These are phyloP conservation scores for Globodera rostochiensis DNA, from an alignment of 1,140 invertebrate genomes.

Conservation along the genomic window DNA sequence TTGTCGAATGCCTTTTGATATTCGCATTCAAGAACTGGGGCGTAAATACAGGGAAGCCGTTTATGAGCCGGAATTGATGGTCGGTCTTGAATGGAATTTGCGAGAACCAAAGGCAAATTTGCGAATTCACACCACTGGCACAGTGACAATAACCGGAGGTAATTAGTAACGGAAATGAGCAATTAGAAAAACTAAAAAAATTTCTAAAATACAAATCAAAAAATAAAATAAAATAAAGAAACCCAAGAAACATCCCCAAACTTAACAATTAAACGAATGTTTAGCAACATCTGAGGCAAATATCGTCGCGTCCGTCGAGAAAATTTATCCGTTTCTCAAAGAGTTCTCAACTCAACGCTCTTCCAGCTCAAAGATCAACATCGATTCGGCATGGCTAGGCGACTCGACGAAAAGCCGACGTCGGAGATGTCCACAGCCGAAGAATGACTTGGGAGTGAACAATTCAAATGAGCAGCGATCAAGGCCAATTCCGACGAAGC, in stretches of 20 bases:
- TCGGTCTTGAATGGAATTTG: constrained; percentile 57
- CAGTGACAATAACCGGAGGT: constrained; percentile 62
- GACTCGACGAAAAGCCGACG: background rate
- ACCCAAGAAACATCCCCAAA: no score
- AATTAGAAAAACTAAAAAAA: background rate
- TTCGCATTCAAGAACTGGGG: constrained; percentile 76
- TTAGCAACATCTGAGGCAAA: constrained; percentile 29
- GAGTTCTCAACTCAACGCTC: constrained; percentile 12
- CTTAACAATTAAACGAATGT: no score
- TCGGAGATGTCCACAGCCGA: constrained; percentile 3
- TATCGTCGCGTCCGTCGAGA: constrained; percentile 1
- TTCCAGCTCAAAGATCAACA: background rate
- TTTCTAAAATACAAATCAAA: no score
- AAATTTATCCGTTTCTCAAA: constrained; percentile 26
- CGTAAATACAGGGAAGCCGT: constrained; percentile 49
- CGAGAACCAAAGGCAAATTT: constrained; percentile 56
- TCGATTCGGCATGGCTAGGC: background rate
- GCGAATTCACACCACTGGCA: constrained; percentile 62
- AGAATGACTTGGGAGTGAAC: background rate
- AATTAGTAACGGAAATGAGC: background rate
- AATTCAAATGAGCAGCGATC: background rate
- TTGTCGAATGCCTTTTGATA: constrained; percentile 93
- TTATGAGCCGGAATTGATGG: constrained; percentile 60
- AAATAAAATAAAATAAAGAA: no score
- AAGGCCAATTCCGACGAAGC: constrained; percentile 8